Percentiles rank a stretch among this genome's conserved stretches.
Evolutionary conservation across 2,797 vertebrate genomes (phyloP).

Genomic region (Girardinus metallicus): DNA sequence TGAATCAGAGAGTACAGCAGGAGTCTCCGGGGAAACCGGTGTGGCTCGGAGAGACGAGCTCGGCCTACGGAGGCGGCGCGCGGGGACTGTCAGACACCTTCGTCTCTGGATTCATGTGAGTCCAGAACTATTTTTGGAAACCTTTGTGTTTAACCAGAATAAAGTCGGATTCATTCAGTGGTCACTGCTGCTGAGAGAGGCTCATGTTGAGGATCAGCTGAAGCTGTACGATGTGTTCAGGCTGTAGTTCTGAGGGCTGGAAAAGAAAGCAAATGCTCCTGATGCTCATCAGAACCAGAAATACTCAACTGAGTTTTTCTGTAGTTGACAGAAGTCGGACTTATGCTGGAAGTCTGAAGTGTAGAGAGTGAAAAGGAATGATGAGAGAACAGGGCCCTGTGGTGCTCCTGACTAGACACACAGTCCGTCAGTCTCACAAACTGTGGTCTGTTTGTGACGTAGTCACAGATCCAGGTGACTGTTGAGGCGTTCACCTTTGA

Average conservation of each 20-base stretch:
- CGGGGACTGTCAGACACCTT: conserved; percentile 88
- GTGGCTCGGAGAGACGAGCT: conserved; percentile 96
- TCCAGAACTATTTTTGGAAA: neutral
- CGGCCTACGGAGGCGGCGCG: conserved; percentile 92
- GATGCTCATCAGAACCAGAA: no score
- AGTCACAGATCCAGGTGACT: no score
- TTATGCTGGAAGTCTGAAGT: no score
- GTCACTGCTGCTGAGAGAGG: neutral
- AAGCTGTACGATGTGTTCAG: neutral
- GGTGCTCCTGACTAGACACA: no score
- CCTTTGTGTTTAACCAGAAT: neutral
- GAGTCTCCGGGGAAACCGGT: conserved; percentile 83
- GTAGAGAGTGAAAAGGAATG: no score
- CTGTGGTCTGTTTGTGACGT: no score
- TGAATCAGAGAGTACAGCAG: conserved; percentile 60
- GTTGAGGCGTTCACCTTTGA: no score
- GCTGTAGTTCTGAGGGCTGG: neutral
- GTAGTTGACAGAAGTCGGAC: no score
- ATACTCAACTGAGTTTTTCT: no score
- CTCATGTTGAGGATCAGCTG: neutral
- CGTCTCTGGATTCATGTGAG: conserved; percentile 94
- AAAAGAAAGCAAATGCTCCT: no score
- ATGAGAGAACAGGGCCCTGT: no score
- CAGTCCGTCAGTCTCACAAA: no score
- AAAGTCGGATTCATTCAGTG: neutral